Evolutionary conservation across 2,113 vertebrate genomes (phyloP).

Genomic region (Gobius niger): DNA sequence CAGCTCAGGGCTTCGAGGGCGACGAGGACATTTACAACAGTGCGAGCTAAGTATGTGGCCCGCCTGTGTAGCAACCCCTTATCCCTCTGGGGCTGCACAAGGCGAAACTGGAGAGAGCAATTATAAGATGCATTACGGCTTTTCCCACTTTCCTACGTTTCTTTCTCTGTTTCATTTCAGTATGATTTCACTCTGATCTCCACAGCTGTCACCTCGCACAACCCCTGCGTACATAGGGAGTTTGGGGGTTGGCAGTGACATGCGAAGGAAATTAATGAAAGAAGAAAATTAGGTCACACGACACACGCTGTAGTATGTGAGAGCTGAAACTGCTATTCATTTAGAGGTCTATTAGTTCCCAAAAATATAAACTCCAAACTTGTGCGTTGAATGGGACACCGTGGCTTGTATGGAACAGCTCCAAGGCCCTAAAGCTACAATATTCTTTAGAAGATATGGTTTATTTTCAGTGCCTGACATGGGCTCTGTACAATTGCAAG

Average conservation of each 20-base stretch:
- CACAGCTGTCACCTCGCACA: conserved; percentile 34
- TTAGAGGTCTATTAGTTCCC: neutral
- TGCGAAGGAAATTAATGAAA: conserved; percentile 45
- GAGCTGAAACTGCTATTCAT: conserved; percentile 35
- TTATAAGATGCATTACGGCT: conserved; percentile 39
- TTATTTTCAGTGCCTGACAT: too few relatives aligned
- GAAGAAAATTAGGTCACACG: conserved; percentile 49
- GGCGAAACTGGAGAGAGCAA: conserved; percentile 8
- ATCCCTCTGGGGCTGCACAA: conserved; percentile 15
- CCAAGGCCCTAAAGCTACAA: too few relatives aligned
- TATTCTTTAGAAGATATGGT: too few relatives aligned
- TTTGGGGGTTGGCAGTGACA: neutral
- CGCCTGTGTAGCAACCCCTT: conserved; percentile 42
- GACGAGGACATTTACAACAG: conserved; percentile 60
- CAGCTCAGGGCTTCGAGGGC: conserved; percentile 28
- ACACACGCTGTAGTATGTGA: conserved; percentile 27
- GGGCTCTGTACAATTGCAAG: too few relatives aligned
- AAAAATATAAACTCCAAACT: too few relatives aligned
- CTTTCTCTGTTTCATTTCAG: conserved; percentile 37
- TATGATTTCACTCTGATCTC: conserved; percentile 38
- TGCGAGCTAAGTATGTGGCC: conserved; percentile 53
- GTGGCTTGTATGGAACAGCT: too few relatives aligned
- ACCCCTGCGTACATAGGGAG: conserved; percentile 10
- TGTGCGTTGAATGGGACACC: too few relatives aligned
- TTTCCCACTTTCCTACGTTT: conserved; percentile 11